Evolutionary conservation across 2,113 vertebrate genomes (phyloP).

Genomic region (Haliaeetus leucogaster): DNA sequence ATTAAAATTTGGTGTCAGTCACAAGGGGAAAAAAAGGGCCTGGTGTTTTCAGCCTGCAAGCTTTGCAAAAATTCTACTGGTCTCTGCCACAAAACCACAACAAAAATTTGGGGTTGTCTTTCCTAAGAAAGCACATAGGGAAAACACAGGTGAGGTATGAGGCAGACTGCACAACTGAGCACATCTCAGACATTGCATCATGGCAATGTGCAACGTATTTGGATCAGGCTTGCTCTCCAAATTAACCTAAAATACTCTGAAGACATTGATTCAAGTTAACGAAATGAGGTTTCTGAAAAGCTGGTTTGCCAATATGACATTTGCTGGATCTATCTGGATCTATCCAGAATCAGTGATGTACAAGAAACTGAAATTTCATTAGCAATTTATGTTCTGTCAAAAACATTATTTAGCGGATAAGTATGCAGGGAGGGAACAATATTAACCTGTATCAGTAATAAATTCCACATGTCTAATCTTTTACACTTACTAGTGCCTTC

Average conservation of each 20-base stretch:
- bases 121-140: background rate
- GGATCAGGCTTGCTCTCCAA: background rate
- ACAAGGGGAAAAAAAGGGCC: background rate
- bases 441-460: background rate
- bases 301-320: background rate
- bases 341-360: background rate
- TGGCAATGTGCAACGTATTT: background rate
- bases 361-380: background rate
- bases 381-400: background rate
- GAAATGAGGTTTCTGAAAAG: background rate
- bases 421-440: background rate
- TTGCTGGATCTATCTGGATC: background rate
- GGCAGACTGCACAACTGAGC: background rate
- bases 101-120: background rate
- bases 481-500: background rate
- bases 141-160: background rate
- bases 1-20: conserved; percentile 22
- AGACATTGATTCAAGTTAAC: background rate
- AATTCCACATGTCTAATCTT: background rate
- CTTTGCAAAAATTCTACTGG: background rate
- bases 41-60: background rate
- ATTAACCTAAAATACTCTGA: background rate
- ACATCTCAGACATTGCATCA: background rate
- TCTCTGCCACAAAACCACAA: background rate
- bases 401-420: background rate